Evolutionary conservation across 2,797 vertebrate genomes (phyloP), one percentile per base, ranked within the genome.

Genomic region (Bovichtus variegatus): DNA sequence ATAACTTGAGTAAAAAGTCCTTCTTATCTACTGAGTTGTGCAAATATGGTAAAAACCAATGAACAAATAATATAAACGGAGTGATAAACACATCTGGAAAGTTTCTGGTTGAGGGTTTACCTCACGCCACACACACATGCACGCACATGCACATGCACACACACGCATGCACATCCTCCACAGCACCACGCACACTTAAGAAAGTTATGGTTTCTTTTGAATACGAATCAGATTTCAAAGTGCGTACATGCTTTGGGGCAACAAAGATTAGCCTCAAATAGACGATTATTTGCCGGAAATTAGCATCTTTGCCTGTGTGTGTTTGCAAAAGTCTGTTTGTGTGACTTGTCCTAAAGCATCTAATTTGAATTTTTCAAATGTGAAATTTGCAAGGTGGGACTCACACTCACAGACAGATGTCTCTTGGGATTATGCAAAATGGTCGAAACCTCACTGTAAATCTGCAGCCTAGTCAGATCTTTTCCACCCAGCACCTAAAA

Each of bases 351-450:
- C 80, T 65, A 8, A 65, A 82, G 84, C 71, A 3, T 43, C 79
- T 80, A 1, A 81, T 90, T 76, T 81, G 74, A 87, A 85, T 83
- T 80, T 66, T 74, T 82, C 63, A 67, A 79, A 84, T 86, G 80
- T 81, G 76, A 81, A 84, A 80, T 84, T 65, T 79, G 47, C 58
- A 47, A 78, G 88, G 80, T 85, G 54, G 66, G 70, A 78, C 71
- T 86, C 80, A 55, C 54, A 15, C 65, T 82, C 75, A 69, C 60
- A 80, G 79, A 89, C 81, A 79, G 76, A 82, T 62, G 79, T 89
- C 89, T 82, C 62, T 46, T 44, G 62, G 81, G 82, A 91, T 91
- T 91, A 90, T 91, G 89, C 78, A 86, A 91, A 91, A 78, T 44
- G 74, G 63, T 76, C 40, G 7, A 73, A 87, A 74, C 78, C 65